A percentile compares a stretch with the other conserved stretches of the same genome.
Evolutionary conservation across 2,888 invertebrate genomes (phyloP).

Genomic region (Thymelicus lineola): DNA sequence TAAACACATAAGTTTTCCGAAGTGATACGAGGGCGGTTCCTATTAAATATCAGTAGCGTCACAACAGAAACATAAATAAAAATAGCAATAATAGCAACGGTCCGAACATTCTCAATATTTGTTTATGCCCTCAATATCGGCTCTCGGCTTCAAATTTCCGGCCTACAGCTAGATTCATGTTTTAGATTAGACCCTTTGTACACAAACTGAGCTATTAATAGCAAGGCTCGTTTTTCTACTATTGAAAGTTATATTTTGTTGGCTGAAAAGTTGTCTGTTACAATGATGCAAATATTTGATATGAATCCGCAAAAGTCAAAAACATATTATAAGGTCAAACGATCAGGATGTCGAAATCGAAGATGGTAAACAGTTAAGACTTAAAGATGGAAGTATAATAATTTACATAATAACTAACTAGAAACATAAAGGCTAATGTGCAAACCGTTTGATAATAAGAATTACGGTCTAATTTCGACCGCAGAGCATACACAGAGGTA

Average conservation of each 20-base stretch:
- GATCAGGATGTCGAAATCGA: too few relatives aligned
- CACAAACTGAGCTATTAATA: slow-evolving; percentile 7
- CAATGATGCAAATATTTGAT: background rate
- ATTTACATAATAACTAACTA: too few relatives aligned
- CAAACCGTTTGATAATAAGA: too few relatives aligned
- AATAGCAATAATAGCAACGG: background rate
- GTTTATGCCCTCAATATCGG: slow-evolving; percentile 1
- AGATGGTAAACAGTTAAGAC: too few relatives aligned
- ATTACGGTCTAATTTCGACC: too few relatives aligned
- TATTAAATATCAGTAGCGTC: too few relatives aligned
- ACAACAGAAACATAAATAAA: background rate
- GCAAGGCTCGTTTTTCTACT: background rate
- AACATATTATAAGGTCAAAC: too few relatives aligned
- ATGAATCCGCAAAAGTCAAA: background rate
- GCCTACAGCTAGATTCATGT: slow-evolving; percentile 7
- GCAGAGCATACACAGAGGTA: too few relatives aligned
- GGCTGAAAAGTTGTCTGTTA: background rate
- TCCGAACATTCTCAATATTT: background rate
- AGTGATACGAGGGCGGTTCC: too few relatives aligned
- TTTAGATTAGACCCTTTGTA: slow-evolving; percentile 8
- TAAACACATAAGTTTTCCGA: too few relatives aligned
- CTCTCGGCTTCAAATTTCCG: slow-evolving; percentile 11
- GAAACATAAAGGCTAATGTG: too few relatives aligned
- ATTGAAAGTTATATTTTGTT: background rate
- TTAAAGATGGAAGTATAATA: too few relatives aligned